phyloP scores from a whole-genome alignment of 2,113 vertebrate species.

The Gasterosteus aculeatus region DNA sequence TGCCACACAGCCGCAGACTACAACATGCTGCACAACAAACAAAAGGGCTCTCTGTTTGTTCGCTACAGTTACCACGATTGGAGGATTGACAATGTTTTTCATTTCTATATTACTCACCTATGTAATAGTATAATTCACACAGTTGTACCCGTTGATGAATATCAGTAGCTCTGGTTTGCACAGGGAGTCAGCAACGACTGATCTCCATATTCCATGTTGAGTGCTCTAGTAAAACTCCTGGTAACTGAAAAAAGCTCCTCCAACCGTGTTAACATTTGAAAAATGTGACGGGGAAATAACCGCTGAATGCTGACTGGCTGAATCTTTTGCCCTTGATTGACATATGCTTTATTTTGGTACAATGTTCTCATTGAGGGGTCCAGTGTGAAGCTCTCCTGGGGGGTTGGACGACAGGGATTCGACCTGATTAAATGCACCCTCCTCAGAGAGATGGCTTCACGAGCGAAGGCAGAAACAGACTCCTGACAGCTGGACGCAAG shows the following conservation, averaged over 20 bases:
- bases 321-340: slow-evolving; percentile 68
- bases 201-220: slow-evolving; percentile 2
- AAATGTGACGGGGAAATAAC: slow-evolving; percentile 17
- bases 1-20: slow-evolving; percentile 30
- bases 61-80: not conserved
- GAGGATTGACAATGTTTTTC: not conserved
- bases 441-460: slow-evolving; percentile 50
- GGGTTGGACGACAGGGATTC: slow-evolving; percentile 32
- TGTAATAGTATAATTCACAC: not conserved
- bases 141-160: not conserved
- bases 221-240: not conserved
- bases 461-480: slow-evolving; percentile 50
- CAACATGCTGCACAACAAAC: slow-evolving; percentile 9
- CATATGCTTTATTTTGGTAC: slow-evolving; percentile 67
- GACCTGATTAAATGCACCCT: slow-evolving; percentile 66
- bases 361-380: slow-evolving; percentile 65
- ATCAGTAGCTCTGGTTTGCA: not conserved
- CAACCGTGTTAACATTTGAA: slow-evolving; percentile 30
- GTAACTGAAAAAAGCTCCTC: slow-evolving; percentile 39
- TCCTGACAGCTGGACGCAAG: slow-evolving; percentile 25
- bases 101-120: not conserved
- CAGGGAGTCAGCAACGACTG: slow-evolving; percentile 8
- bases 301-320: slow-evolving; percentile 25
- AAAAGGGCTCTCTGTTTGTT: not conserved
- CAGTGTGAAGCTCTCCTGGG: slow-evolving; percentile 28